A percentile compares a stretch with the other conserved stretches of the same genome.
Evolutionary conservation across 2,113 vertebrate species (phyloP).

Genomic region (Rhombomys opimus): DNA sequence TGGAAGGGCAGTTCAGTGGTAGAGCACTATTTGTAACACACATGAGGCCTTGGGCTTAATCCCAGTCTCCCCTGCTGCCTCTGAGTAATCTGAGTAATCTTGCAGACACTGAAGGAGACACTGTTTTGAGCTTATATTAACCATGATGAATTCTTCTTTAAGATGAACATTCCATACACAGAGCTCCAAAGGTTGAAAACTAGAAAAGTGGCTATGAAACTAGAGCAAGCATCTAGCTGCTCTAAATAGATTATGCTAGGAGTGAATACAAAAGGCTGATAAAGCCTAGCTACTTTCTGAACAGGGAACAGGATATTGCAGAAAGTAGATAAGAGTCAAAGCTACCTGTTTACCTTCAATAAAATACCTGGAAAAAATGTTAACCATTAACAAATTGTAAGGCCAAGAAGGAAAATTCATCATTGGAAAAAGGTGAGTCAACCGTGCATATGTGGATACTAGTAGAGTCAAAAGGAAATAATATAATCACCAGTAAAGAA

Average conservation of each 20-base stretch:
- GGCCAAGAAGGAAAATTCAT: neutral
- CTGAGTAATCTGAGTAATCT: neutral
- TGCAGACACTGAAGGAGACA: neutral
- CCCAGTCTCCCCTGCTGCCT: neutral
- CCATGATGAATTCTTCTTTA: neutral
- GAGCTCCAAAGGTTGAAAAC: neutral
- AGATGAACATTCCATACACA: neutral
- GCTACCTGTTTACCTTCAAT: slow-evolving; percentile 12
- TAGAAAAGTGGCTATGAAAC: neutral
- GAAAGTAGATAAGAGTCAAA: neutral
- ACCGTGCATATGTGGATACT: neutral
- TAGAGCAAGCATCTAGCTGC: neutral
- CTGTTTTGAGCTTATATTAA: neutral
- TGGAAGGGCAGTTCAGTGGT: neutral
- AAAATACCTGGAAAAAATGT: slow-evolving; percentile 2
- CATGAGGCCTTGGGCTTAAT: neutral
- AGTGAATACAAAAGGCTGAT: neutral
- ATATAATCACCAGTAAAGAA: neutral
- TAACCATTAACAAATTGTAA: neutral
- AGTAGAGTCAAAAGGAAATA: slow-evolving; percentile 42
- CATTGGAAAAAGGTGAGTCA: neutral
- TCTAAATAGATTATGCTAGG: neutral
- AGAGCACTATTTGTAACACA: neutral
- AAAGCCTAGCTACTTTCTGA: slow-evolving; percentile 17
- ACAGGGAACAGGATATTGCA: neutral